Percentiles rank a stretch among this genome's conserved stretches.
phyloP scores from a whole-genome alignment of 2,797 vertebrate species.

The Uromys caudimaculatus region DNA sequence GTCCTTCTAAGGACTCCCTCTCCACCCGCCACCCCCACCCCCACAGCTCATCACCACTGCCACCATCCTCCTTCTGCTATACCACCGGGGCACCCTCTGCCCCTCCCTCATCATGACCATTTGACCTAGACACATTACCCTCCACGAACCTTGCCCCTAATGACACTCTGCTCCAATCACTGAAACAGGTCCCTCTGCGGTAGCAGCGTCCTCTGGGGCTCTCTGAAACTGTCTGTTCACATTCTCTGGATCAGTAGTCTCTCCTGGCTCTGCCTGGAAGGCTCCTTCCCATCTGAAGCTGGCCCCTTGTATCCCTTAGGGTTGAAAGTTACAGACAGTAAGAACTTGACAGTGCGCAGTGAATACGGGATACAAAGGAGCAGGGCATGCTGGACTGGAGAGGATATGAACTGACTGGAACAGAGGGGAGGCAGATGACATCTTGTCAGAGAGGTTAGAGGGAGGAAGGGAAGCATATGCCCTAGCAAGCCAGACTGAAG shows the following conservation, averaged over 20 bases:
- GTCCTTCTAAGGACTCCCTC: background rate
- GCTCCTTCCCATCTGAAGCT: background rate
- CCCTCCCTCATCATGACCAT: background rate
- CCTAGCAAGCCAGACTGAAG: background rate
- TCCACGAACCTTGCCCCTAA: background rate
- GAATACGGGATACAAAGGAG: background rate
- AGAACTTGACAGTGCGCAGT: background rate
- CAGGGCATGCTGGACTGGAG: background rate
- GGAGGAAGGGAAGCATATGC: background rate
- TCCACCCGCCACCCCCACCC: background rate
- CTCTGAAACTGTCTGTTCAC: background rate
- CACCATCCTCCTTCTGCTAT: background rate
- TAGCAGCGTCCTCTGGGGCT: accelerated
- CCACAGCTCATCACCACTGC: background rate
- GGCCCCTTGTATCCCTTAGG: background rate
- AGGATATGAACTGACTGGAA: background rate
- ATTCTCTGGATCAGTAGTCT: background rate
- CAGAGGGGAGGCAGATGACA: background rate
- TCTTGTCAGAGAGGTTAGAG: background rate
- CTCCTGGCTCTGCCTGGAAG: background rate
- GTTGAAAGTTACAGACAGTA: background rate
- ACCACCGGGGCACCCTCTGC: background rate
- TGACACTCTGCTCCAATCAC: background rate
- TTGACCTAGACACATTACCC: no score
- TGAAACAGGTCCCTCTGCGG: background rate